phyloP scores from a whole-genome alignment of 2,888 invertebrate species.

The Oscheius sp. region DNA sequence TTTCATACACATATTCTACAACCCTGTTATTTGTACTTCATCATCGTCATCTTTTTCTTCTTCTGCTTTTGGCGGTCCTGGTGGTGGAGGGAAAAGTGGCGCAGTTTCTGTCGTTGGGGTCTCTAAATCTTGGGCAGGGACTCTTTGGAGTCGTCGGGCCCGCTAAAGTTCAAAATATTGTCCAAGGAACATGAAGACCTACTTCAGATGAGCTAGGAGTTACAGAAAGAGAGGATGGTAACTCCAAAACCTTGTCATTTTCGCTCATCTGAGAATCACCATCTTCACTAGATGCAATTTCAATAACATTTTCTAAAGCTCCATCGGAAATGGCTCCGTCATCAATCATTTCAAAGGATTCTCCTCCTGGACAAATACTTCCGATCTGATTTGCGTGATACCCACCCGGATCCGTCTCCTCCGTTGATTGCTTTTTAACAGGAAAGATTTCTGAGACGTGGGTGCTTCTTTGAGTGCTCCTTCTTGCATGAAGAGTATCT shows the following conservation, averaged over 20 bases:
- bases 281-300: background rate
- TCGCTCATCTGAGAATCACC: background rate
- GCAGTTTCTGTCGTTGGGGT: background rate
- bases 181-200: background rate
- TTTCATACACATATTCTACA: slow-evolving; percentile 5
- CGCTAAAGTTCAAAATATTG: background rate
- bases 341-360: slow-evolving; percentile 8
- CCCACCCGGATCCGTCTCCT: background rate
- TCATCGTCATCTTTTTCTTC: background rate
- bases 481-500: slow-evolving; percentile 47
- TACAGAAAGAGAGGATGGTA: no score
- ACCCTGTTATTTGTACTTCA: slow-evolving; percentile 4
- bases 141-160: background rate
- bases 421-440: background rate
- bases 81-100: background rate
- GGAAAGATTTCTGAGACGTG: slow-evolving; percentile 3
- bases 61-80: background rate
- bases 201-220: background rate
- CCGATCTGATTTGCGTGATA: background rate
- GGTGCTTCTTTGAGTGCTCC: slow-evolving; percentile 21
- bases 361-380: background rate
- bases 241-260: background rate
- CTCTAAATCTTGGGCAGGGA: slow-evolving; percentile 15
- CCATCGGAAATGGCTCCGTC: background rate
- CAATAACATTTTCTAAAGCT: slow-evolving; percentile 1